phyloP scores from a whole-genome alignment of 2,113 vertebrate genomes.

The Macroglossus sobrinus region DNA sequence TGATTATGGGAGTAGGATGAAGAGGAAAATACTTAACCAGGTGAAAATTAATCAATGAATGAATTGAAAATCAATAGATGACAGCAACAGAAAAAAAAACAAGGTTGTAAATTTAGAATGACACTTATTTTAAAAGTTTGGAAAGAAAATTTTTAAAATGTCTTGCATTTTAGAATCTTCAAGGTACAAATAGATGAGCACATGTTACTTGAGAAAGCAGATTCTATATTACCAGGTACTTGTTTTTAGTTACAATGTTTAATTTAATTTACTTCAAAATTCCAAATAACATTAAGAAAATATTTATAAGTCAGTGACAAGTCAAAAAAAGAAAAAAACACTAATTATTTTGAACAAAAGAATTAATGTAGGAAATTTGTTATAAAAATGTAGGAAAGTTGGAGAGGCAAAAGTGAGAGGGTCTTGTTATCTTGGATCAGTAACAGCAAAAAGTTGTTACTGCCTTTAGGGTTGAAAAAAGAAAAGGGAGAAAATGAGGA shows the following conservation, averaged over 20 bases:
- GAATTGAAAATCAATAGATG: not conserved
- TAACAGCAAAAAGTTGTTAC: not conserved
- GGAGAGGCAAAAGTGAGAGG: not conserved
- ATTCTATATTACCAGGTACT: not conserved
- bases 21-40: not conserved
- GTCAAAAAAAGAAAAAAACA: not conserved
- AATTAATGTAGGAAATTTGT: not conserved
- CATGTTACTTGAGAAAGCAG: not conserved
- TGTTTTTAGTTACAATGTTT: not conserved
- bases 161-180: not conserved
- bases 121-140: not conserved
- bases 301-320: not conserved
- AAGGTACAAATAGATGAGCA: not conserved
- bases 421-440: not conserved
- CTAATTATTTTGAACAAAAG: not conserved
- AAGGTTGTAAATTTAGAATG: not conserved
- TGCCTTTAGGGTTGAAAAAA: not conserved
- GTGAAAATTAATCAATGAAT: not conserved
- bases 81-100: not conserved
- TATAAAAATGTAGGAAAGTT: not conserved
- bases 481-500: not conserved
- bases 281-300: not conserved
- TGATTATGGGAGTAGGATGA: no score
- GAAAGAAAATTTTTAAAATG: not conserved
- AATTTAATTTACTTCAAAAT: not conserved